A percentile compares a stretch with the other conserved stretches of the same genome.
These are phyloP conservation scores for Prinia subflava DNA, from an alignment of 2,113 vertebrate species.

Conservation along the genomic window DNA sequence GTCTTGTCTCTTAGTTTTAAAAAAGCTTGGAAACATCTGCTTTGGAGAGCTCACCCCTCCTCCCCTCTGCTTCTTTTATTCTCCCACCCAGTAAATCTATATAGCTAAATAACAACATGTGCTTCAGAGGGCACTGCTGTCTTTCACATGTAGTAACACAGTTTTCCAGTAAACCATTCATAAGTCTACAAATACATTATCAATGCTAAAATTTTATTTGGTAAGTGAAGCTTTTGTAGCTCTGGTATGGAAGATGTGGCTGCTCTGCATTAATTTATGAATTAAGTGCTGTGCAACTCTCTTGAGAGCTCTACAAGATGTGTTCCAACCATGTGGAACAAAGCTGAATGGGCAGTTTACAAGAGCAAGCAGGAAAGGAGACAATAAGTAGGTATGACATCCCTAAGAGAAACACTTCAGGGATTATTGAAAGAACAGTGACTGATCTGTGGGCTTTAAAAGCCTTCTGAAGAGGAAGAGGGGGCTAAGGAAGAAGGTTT, in stretches of 20 bases:
- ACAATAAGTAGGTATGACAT: constrained; percentile 36
- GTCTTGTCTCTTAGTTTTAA: constrained; percentile 34
- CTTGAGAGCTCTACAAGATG: background rate
- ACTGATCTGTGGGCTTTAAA: background rate
- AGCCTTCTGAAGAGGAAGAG: background rate
- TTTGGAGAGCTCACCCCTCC: background rate
- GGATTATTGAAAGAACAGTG: background rate
- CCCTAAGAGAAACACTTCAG: background rate
- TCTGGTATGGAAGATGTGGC: background rate
- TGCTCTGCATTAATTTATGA: background rate
- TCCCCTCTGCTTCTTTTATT: background rate
- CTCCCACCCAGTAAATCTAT: background rate
- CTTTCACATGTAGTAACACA: background rate
- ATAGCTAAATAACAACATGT: background rate
- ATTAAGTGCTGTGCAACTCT: background rate
- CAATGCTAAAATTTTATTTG: background rate
- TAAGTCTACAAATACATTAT: background rate
- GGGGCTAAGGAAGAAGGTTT: background rate
- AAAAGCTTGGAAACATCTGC: constrained; percentile 45
- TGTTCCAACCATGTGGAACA: background rate
- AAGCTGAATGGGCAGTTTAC: background rate
- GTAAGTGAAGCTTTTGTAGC: background rate
- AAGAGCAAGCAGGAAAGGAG: background rate
- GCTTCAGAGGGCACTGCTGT: background rate
- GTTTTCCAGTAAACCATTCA: background rate